These are phyloP conservation scores for Coracopsis vasa DNA, from an alignment of 2,113 vertebrate genomes.

Conservation along the genomic window DNA sequence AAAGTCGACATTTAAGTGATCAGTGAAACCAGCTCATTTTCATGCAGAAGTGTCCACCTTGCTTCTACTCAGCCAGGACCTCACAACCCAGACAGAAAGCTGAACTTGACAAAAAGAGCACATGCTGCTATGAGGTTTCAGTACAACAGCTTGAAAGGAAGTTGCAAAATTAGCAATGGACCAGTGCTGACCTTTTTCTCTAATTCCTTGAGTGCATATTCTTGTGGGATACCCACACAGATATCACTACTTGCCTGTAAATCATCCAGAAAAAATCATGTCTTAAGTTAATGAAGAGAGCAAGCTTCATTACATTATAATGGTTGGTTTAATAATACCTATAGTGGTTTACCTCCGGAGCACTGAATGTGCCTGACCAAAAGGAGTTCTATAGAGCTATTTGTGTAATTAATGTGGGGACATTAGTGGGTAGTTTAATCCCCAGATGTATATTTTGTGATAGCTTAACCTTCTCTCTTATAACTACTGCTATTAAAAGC, in stretches of 20 bases:
- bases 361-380: background rate
- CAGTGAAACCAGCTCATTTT: slow-evolving; percentile 30
- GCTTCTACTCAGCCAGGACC: background rate
- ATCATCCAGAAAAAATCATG: background rate
- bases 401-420: background rate
- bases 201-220: background rate
- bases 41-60: background rate
- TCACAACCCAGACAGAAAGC: background rate
- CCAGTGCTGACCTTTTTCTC: background rate
- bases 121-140: background rate
- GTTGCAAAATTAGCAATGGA: slow-evolving; percentile 22
- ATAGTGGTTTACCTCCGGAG: background rate
- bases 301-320: background rate
- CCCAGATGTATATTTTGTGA: slow-evolving; percentile 6
- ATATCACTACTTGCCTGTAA: background rate
- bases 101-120: background rate
- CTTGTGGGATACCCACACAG: background rate
- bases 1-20: background rate
- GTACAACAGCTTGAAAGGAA: background rate
- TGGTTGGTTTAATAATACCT: background rate
- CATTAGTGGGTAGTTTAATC: background rate
- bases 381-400: background rate
- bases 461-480: background rate
- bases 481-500: background rate
- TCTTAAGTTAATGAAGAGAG: background rate